Percentiles rank a stretch among this genome's conserved stretches.
phyloP scores from a whole-genome alignment of 2,888 invertebrate genomes.

The Sussaba pulchella region DNA sequence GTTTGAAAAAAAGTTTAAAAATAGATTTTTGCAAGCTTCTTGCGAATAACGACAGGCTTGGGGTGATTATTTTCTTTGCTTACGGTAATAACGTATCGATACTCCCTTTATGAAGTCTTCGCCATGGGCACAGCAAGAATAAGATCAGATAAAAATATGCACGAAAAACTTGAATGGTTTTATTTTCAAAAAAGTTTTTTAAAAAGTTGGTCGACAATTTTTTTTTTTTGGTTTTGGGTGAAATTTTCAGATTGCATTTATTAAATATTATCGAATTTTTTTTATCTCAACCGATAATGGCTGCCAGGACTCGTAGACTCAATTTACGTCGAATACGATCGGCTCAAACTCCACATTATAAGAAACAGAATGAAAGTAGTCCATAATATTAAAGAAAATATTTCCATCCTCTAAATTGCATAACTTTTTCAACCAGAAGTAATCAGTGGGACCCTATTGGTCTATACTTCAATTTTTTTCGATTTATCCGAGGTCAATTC shows the following conservation, averaged over 20 bases:
- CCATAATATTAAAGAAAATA: background rate
- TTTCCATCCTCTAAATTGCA: background rate
- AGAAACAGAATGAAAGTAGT: too few species aligned
- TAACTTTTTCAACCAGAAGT: background rate
- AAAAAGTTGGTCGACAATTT: background rate
- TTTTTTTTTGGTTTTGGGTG: too few species aligned
- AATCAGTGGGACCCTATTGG: background rate
- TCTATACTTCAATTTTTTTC: background rate
- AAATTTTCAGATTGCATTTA: too few species aligned
- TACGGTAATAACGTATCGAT: conserved; percentile 40
- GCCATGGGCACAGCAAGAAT: conserved; percentile 41
- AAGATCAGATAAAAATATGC: conserved; percentile 27
- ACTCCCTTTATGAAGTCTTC: conserved; percentile 60
- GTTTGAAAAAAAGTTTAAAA: conserved; percentile 14
- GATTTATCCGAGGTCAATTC: too few species aligned
- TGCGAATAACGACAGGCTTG: conserved; percentile 13
- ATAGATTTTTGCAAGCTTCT: conserved; percentile 43
- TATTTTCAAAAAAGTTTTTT: background rate
- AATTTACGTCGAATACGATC: too few species aligned
- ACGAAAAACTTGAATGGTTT: background rate
- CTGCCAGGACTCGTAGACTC: too few species aligned
- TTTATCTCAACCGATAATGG: too few species aligned
- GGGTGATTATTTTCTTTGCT: conserved; percentile 24
- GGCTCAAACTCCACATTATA: too few species aligned
- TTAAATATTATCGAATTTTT: too few species aligned